Evolutionary conservation across 2,113 vertebrate species (phyloP).

Genomic region (Amazona vittata): DNA sequence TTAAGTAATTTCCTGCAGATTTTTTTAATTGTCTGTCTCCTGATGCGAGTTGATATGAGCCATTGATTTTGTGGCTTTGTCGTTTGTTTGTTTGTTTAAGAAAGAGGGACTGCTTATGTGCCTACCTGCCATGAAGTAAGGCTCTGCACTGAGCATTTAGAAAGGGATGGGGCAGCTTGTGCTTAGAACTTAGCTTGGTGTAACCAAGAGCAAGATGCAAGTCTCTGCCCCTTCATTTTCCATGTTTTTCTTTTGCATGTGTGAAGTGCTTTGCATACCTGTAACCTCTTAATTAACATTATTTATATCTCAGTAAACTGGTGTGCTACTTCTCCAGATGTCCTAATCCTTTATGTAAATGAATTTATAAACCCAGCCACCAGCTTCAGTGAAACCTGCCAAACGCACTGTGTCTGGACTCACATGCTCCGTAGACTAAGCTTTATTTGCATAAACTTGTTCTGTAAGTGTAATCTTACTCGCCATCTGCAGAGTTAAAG

Average conservation of each 20-base stretch:
- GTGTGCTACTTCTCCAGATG: constrained; percentile 77
- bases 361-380: constrained; percentile 75
- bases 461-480: constrained; percentile 77
- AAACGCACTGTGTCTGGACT: constrained; percentile 69
- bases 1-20: neutral
- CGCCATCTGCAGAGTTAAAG: constrained; percentile 79
- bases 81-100: neutral
- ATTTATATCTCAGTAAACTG: constrained; percentile 78
- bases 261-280: constrained; percentile 71
- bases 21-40: neutral
- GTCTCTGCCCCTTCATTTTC: neutral
- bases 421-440: constrained; percentile 65
- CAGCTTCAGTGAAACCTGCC: constrained; percentile 68
- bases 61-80: neutral
- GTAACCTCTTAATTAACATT: constrained; percentile 71
- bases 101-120: neutral
- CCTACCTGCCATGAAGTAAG: neutral
- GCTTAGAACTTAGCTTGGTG: constrained; percentile 12
- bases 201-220: neutral
- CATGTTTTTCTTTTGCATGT: neutral
- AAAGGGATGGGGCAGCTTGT: neutral
- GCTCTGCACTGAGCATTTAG: neutral
- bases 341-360: constrained; percentile 80
- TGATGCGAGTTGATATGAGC: neutral
- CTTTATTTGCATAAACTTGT: constrained; percentile 80